Evolutionary conservation across 2,888 invertebrate genomes (phyloP).

Genomic region (Eupithecia subfuscata): DNA sequence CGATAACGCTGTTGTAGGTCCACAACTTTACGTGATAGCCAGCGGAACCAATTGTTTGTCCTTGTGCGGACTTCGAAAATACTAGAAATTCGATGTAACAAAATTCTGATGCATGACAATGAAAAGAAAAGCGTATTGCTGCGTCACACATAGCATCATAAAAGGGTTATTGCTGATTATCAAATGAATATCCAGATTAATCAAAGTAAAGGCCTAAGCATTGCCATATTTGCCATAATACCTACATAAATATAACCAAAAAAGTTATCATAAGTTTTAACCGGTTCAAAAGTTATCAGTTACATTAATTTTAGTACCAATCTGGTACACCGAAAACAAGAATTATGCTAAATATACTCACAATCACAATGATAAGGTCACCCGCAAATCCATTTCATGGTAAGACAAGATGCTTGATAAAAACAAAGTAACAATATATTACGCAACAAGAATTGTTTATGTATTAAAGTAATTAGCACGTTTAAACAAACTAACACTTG

Average conservation of each 20-base stretch:
- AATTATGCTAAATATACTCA: slow-evolving; percentile 25
- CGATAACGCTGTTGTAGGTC: slow-evolving; percentile 35
- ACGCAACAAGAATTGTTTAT: neutral
- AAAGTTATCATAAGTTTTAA: neutral
- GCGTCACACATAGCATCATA: neutral
- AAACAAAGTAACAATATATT: neutral
- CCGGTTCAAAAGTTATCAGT: slow-evolving; percentile 4
- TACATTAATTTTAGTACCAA: neutral
- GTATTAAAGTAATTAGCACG: neutral
- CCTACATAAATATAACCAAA: neutral
- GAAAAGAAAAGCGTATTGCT: neutral
- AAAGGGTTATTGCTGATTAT: neutral
- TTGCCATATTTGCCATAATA: neutral
- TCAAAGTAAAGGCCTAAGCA: neutral
- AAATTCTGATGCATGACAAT: neutral
- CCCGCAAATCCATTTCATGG: slow-evolving; percentile 72
- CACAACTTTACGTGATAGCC: slow-evolving; percentile 1
- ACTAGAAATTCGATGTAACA: neutral
- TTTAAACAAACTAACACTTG: neutral
- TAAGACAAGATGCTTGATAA: slow-evolving; percentile 32
- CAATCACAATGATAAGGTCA: slow-evolving; percentile 49
- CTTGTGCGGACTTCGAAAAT: neutral
- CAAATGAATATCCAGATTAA: neutral
- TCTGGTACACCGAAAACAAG: neutral
- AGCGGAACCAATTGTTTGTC: neutral